Conservation (phyloP, 2,888 invertebrate genomes). For the Cyrtodaria siliqua region DNA sequence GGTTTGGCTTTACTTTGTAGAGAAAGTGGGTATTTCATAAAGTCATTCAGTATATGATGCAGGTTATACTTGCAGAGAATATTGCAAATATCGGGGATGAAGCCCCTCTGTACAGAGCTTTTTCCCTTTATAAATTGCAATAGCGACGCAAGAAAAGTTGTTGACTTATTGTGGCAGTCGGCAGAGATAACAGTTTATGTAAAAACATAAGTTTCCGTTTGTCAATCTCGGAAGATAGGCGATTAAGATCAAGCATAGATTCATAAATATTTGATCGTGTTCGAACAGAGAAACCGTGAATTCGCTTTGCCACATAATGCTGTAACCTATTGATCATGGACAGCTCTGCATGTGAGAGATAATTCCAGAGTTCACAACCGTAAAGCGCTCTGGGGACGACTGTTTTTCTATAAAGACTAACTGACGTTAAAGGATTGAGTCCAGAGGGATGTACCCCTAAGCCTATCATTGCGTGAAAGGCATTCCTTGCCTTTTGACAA, state of each 20-base stretch:
- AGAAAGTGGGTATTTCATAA: too few species aligned
- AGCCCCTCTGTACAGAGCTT: too few species aligned
- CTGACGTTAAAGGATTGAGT: conserved; percentile 12
- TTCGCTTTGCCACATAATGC: conserved; percentile 16
- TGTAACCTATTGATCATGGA: conserved; percentile 5
- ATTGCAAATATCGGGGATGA: too few species aligned
- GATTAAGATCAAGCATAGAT: conserved; percentile 10
- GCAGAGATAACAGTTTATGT: conserved; percentile 1
- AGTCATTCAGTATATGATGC: too few species aligned
- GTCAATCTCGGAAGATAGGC: conserved; percentile 1
- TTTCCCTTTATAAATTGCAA: too few species aligned
- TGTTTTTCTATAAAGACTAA: conserved; percentile 1
- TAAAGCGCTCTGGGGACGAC: conserved; percentile 8
- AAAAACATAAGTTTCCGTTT: conserved; percentile 19
- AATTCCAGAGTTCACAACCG: conserved; percentile 27
- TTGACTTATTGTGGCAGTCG: too few species aligned
- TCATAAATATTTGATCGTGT: conserved; percentile 21
- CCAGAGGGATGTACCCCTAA: not conserved
- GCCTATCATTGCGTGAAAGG: conserved; percentile 16
- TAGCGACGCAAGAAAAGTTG: too few species aligned
- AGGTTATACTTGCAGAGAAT: too few species aligned
- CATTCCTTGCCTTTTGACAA: conserved; percentile 24
- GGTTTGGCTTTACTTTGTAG: too few species aligned
- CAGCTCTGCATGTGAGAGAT: conserved; percentile 1
- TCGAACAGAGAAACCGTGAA: conserved; percentile 12